Percentiles rank a stretch among this genome's conserved stretches.
Conservation (phyloP, 1,140 invertebrate species). For the Stegodyphus dumicola region DNA sequence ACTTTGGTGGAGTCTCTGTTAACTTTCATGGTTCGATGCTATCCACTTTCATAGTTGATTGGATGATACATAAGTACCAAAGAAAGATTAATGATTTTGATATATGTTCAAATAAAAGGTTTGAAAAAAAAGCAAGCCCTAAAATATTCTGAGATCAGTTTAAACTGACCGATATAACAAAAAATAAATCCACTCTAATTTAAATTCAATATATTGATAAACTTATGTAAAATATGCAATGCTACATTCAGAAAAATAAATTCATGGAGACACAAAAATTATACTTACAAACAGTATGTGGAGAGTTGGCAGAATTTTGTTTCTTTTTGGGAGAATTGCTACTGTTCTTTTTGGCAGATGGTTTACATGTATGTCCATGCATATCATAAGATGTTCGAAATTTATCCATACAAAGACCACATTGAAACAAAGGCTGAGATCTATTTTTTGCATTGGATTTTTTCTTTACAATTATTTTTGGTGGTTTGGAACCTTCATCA, state of each 20-base stretch:
- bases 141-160: too few relatives aligned
- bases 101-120: too few relatives aligned
- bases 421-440: conserved; percentile 33
- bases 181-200: too few relatives aligned
- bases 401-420: conserved; percentile 49
- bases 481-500: background rate
- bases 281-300: conserved; percentile 36
- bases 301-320: background rate
- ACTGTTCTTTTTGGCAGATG: background rate
- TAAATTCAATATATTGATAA: too few relatives aligned
- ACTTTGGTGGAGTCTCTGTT: too few relatives aligned
- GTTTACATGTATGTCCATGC: conserved; percentile 49
- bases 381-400: conserved; percentile 48
- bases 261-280: background rate
- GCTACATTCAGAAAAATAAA: background rate
- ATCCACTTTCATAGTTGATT: too few relatives aligned
- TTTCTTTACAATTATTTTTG: conserved; percentile 3
- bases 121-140: too few relatives aligned
- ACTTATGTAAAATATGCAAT: too few relatives aligned
- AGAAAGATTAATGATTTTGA: too few relatives aligned
- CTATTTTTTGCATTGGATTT: background rate
- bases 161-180: too few relatives aligned
- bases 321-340: conserved; percentile 16
- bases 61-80: too few relatives aligned
- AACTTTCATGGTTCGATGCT: too few relatives aligned